Evolutionary conservation across 2,113 vertebrate genomes (phyloP).

Genomic region (Sander lucioperca): DNA sequence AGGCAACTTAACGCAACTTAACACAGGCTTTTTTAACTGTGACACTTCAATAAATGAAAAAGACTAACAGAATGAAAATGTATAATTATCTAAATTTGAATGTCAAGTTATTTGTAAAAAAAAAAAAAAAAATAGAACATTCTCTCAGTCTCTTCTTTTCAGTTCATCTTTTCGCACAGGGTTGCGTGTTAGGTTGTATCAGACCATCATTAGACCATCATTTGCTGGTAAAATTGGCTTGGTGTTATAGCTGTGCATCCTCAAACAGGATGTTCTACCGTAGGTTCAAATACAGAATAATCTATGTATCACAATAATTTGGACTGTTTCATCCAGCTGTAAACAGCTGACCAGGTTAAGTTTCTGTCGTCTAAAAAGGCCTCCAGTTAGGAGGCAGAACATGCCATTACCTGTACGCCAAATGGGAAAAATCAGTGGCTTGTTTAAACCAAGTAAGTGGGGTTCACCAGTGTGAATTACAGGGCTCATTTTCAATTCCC

Average conservation of each 20-base stretch:
- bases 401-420: constrained; percentile 28
- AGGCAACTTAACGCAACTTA: no score
- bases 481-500: constrained; percentile 48
- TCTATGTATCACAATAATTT: constrained; percentile 13
- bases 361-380: neutral
- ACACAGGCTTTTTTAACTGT: no score
- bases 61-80: no score
- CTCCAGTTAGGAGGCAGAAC: constrained; percentile 36
- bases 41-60: no score
- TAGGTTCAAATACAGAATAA: neutral
- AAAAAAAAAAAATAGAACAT: no score
- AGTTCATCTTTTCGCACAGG: no score
- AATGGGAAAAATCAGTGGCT: constrained; percentile 29
- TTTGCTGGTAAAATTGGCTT: constrained; percentile 27
- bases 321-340: constrained; percentile 53
- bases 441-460: constrained; percentile 14
- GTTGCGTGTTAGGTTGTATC: neutral
- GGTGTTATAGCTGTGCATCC: constrained; percentile 16
- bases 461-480: constrained; percentile 28
- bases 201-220: constrained; percentile 31
- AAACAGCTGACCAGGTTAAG: constrained; percentile 52
- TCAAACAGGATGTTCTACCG: neutral
- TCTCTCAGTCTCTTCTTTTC: no score
- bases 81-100: no score
- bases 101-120: no score